phyloP scores from a whole-genome alignment of 2,797 vertebrate genomes.

The Cuculus canorus region DNA sequence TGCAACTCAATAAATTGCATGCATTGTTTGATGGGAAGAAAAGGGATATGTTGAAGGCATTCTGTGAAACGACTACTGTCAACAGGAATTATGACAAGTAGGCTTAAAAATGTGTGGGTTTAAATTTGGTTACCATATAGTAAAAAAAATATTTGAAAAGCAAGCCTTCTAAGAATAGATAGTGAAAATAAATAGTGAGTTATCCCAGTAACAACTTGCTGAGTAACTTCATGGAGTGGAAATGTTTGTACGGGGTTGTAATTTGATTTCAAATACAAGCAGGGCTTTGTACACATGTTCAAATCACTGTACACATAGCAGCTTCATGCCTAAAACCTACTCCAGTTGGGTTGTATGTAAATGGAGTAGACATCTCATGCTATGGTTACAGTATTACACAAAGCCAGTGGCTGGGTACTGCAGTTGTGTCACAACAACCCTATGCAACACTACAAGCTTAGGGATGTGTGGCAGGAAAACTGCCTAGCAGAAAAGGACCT shows the following conservation, averaged over 20 bases:
- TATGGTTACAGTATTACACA: not conserved
- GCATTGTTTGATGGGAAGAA: not conserved
- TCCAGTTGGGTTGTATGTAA: not conserved
- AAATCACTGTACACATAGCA: not conserved
- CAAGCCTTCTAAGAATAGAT: not conserved
- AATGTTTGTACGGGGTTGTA: constrained; percentile 5
- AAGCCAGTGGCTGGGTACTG: too few species aligned
- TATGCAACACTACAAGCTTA: too few species aligned
- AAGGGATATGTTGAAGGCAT: not conserved
- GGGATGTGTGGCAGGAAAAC: too few species aligned
- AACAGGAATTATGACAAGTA: not conserved
- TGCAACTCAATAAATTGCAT: not conserved
- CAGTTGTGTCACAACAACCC: too few species aligned
- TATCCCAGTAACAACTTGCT: not conserved
- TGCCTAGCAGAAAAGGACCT: too few species aligned
- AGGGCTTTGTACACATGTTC: not conserved
- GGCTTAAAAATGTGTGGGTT: not conserved
- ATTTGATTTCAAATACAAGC: constrained; percentile 6
- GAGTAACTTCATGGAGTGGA: not conserved
- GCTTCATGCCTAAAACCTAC: not conserved
- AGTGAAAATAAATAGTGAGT: not conserved
- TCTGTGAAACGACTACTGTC: not conserved
- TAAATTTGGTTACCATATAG: not conserved
- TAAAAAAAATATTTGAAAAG: not conserved
- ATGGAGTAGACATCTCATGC: not conserved